phyloP scores from a whole-genome alignment of 2,888 invertebrate genomes.

The Drosophila affinis region DNA sequence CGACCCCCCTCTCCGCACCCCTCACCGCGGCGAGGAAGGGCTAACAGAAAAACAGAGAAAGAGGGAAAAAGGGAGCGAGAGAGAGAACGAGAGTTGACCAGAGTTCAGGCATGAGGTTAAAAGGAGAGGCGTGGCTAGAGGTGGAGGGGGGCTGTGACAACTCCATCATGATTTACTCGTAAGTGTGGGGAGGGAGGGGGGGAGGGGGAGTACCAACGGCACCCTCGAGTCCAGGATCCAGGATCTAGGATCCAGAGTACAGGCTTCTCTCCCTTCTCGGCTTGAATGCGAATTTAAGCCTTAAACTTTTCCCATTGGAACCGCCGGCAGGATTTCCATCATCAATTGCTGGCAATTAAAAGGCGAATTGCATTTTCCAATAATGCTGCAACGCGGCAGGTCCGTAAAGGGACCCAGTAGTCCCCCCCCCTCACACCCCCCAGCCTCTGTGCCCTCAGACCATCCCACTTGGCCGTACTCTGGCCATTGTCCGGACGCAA shows the following conservation, averaged over 20 bases:
- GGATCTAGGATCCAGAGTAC: too few species aligned
- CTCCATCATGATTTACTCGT: slow-evolving; percentile 41
- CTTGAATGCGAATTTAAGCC: slow-evolving; percentile 28
- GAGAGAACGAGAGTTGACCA: not conserved
- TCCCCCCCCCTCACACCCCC: not conserved
- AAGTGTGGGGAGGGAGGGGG: not conserved
- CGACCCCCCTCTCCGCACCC: not conserved
- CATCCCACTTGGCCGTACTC: slow-evolving; percentile 14
- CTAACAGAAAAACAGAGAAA: not conserved
- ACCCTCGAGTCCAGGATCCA: slow-evolving; percentile 16
- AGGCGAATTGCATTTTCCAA: slow-evolving; percentile 68
- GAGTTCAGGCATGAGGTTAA: slow-evolving; percentile 15
- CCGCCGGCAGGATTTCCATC: slow-evolving; percentile 32
- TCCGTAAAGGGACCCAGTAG: not conserved
- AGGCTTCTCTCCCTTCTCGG: not conserved
- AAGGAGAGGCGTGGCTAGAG: not conserved
- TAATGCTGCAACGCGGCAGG: slow-evolving; percentile 49
- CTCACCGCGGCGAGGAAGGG: not conserved
- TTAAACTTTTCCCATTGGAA: slow-evolving; percentile 36
- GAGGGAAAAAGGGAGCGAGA: not conserved
- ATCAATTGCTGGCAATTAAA: slow-evolving; percentile 71
- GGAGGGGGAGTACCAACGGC: slow-evolving; percentile 37
- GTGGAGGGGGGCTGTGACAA: not conserved
- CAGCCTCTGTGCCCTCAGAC: not conserved
- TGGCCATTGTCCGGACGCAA: slow-evolving; percentile 8